Evolutionary conservation across 2,113 vertebrate genomes (phyloP).

Genomic region (Formicarius rufipectus): DNA sequence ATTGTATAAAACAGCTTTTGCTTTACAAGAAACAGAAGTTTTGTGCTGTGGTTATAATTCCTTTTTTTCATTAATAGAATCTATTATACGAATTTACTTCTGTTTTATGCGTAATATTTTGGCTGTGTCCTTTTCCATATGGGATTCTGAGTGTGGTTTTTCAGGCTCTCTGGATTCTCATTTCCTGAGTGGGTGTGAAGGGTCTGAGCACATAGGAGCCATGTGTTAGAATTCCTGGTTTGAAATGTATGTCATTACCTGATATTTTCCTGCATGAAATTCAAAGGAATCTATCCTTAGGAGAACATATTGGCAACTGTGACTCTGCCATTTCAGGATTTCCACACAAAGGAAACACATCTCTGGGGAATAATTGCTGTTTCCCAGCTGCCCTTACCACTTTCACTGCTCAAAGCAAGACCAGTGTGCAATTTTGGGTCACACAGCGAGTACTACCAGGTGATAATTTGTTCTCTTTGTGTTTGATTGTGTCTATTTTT

Average conservation of each 20-base stretch:
- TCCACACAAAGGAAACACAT: background rate
- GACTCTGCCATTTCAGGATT: background rate
- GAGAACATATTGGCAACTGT: background rate
- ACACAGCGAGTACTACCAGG: background rate
- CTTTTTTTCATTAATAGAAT: background rate
- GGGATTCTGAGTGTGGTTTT: background rate
- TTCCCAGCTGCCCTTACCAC: background rate
- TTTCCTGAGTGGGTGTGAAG: background rate
- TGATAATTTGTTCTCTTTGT: background rate
- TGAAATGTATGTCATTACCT: background rate
- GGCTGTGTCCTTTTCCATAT: background rate
- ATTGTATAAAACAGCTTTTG: background rate
- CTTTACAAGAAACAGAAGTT: background rate
- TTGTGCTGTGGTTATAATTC: background rate
- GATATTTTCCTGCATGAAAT: background rate
- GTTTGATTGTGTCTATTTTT: background rate
- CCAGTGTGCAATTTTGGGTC: background rate
- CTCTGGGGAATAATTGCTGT: background rate
- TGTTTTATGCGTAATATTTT: background rate
- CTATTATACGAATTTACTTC: background rate
- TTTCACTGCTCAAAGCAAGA: background rate
- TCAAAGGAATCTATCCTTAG: background rate
- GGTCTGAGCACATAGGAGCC: background rate
- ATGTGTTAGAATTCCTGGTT: background rate
- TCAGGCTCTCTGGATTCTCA: background rate